Base-by-base conservation (phyloP, 2,797 vertebrate species). In the Sebastolobus alascanus region DNA sequence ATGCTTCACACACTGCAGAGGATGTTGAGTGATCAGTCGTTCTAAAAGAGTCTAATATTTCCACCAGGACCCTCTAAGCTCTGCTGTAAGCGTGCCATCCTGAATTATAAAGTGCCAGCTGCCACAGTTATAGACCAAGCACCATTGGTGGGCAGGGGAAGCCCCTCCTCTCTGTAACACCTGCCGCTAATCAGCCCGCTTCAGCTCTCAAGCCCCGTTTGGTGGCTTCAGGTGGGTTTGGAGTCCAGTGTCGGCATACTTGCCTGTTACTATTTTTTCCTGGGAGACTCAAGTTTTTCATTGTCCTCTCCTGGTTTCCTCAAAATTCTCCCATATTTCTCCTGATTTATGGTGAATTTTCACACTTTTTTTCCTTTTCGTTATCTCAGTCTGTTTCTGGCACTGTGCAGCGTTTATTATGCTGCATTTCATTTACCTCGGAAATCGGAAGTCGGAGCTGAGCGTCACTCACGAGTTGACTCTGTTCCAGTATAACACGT, bases 21-120 rank as follows among this genome's bases (percentile, higher is more conserved):
- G 64, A 79, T 77, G 55, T 64, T 31, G 77, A 81, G 74, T 14
- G 78, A 80, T 84, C 68, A 87, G 40, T 90, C 69, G 54, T 87
- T 90, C 82, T 88, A 85, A 91, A 90, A 85, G 78, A 77, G 80
- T 89, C 74, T 82, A 84, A 84, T 89, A 87, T 92, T 92, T 92
- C 85, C 84, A 90, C 66, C 5, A 69, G 76, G 83, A 77, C 68
- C 72, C 58, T 79, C 72, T 71, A 69, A 87, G 86, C 83, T 82
- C 72, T 1, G 55, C 72, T 73, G 80, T 64, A 31, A 84, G 80
- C 64, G 69, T 86, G 84, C 83, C 73, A 66, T 81, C 84, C 77
- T 83, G 84, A 86, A 87, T 91, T 87, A 90, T 89, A 87, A 90
- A 91, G 80, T 70, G 75, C 78, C 90, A 91, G 90, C 89, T 93